Evolutionary conservation across 2,113 vertebrate species (phyloP), one percentile per base, ranked within the genome.

Genomic region (Propithecus coquereli): DNA sequence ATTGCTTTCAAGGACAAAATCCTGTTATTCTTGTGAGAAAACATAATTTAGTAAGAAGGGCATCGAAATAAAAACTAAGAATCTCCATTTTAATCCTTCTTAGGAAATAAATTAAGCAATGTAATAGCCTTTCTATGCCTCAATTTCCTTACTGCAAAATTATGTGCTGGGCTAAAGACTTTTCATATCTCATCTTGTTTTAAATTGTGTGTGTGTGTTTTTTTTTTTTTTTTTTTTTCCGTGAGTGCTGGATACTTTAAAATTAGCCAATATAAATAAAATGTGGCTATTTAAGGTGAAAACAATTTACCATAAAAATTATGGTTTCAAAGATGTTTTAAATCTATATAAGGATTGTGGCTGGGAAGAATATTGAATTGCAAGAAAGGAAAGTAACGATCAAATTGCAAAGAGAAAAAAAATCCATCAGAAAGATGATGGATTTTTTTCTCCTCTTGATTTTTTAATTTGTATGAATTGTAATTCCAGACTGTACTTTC

Each of bases 401-500:
- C 83, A 63, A 37, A 40, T 17, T 87, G 52, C n/a, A 52, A 89
- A 94, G 79, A 23, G 12, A 81, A 68, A 71, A 81, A 76, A n/a
- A 17, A 59, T 83, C 22, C 52, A 5, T 86, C 50, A 45, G 90
- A 88, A 95, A 79, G n/a, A 59, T 70, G 59, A 94, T 59, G 92
- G 70, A 90, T 90, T 94, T 96, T 96, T 92, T 96, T 92, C 59
- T 73, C 22, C 16, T 77, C 45, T 89, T 80, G 63, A 32, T 50
- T 96, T 81, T 93, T 57, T 37, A 59, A 61, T 94, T 94, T 82
- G 68, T 81, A 80, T 94, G 80, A 94, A 87, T 90, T 93, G 20
- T 92, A 94, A 92, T 95, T 92, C 94, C n/a, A 94, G 85, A 76
- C 50, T 9, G 4, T 90, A 83, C 43, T 97, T 97, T 93, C 22